Evolutionary conservation across 2,888 invertebrate species (phyloP), one percentile per base, ranked within the genome.

Genomic region (Hipparchia sbordonii): DNA sequence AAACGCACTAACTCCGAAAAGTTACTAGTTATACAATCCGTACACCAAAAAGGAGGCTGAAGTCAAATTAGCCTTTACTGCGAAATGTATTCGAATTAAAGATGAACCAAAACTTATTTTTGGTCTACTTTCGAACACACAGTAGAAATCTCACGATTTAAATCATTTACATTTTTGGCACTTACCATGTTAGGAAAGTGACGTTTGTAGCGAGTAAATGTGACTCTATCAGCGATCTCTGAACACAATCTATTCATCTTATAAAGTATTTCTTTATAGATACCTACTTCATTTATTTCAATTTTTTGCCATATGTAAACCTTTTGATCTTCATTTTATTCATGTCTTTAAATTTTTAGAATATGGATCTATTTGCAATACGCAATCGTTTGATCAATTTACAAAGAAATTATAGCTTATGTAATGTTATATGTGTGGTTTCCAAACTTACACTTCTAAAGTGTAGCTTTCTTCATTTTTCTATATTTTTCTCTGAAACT

Each of bases 161-260:
- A 65, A 69, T 66, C 67, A 74, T 75, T 75, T 69, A 74, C 70
- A 69, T 62, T 72, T 66, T 61, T 63, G 69, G 59, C 67, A 74
- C 67, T 65, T 63, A 70, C 39, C 45, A 57, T 57, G 60, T 74
- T 63, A 79, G 78, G 80, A 75, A 75, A 77, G 74, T 75, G 77
- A 72, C 75, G 71, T 68, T 66, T 70, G 61, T 71, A 73, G 67
- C 72, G 67, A 61, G 66, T 57, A 67, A 76, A 72, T 72, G 67
- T 62, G 73, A 72, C 71, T 72, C 23, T 71, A 72, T 72, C 67
- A 51, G 45, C 54, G 51, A 73, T 69, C 66, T 72, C 3, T 54
- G 65, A 67, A 69, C 54, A 13, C 39, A 39, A 70, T 70, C 52
- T 48, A 33, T 1, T 60, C 65, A 52, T 39, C 33, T 52, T 66